Evolutionary conservation across 2,113 vertebrate genomes (phyloP).

Genomic region (Ranitomeya variabilis): DNA sequence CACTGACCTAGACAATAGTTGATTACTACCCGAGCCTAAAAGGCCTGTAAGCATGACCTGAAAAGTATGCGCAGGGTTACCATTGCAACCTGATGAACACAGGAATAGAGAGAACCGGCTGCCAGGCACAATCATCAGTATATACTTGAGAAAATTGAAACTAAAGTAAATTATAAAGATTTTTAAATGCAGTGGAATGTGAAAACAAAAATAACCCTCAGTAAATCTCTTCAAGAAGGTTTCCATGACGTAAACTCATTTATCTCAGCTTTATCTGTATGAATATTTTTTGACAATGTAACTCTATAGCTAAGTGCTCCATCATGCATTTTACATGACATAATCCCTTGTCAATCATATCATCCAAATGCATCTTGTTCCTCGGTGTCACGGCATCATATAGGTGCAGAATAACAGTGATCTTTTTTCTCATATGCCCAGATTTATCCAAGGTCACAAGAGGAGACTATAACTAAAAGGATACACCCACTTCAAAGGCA

Average conservation of each 20-base stretch:
- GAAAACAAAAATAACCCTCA: too few species aligned
- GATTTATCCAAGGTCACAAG: constrained; percentile 34
- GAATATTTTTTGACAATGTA: neutral
- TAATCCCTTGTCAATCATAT: constrained; percentile 5
- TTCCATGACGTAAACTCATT: neutral
- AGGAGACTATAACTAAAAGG: neutral
- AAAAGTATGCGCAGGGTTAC: too few species aligned
- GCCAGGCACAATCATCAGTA: too few species aligned
- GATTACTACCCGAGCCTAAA: too few species aligned
- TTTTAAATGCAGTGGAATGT: too few species aligned
- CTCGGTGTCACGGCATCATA: neutral
- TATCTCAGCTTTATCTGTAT: neutral
- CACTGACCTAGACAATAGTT: too few species aligned
- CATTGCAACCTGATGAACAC: too few species aligned
- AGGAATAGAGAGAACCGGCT: too few species aligned
- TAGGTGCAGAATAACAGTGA: neutral
- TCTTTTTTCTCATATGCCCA: constrained; percentile 19
- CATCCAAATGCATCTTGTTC: neutral
- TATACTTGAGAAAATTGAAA: too few species aligned
- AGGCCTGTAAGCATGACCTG: too few species aligned
- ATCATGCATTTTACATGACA: neutral
- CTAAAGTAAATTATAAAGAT: too few species aligned
- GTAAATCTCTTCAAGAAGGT: neutral
- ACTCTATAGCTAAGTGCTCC: neutral
- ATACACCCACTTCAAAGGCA: constrained; percentile 29